Percentiles rank a stretch among this genome's conserved stretches.
phyloP scores from a whole-genome alignment of 92 coral and sea anemone species.

The Umimayanthus chanpuru region DNA sequence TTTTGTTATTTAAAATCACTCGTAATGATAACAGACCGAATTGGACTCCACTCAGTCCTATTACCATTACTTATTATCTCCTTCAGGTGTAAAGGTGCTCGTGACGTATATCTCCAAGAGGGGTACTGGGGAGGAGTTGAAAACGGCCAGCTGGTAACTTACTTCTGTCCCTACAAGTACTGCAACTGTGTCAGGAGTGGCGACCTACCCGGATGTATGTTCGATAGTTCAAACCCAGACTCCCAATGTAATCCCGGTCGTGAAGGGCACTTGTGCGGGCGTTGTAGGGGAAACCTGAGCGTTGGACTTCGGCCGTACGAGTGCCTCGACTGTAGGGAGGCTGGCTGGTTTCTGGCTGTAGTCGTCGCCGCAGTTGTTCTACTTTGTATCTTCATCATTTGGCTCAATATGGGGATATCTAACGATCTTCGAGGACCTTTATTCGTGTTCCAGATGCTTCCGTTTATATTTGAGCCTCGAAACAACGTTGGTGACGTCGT shows the following conservation, averaged over 20 bases:
- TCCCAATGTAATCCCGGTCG: slow-evolving; percentile 76
- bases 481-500: slow-evolving; percentile 66
- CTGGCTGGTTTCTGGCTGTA: slow-evolving; percentile 67
- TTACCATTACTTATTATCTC: too few species aligned
- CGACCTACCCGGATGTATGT: slow-evolving; percentile 72
- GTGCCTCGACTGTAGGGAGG: slow-evolving; percentile 61
- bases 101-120: slow-evolving; percentile 72
- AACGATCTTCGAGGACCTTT: slow-evolving; percentile 96
- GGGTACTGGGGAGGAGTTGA: slow-evolving; percentile 93
- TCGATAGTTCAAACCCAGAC: slow-evolving; percentile 62
- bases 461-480: slow-evolving; percentile 77
- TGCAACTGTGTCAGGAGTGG: slow-evolving; percentile 64
- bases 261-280: slow-evolving; percentile 81
- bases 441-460: slow-evolving; percentile 93
- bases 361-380: slow-evolving; percentile 59
- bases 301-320: slow-evolving; percentile 72
- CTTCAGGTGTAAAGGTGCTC: slow-evolving; percentile 67
- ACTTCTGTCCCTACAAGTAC: slow-evolving; percentile 83
- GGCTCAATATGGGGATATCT: slow-evolving; percentile 88
- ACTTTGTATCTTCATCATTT: slow-evolving; percentile 70
- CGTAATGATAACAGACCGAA: too few species aligned
- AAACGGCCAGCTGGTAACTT: slow-evolving; percentile 71
- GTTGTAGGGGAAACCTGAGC: slow-evolving; percentile 66
- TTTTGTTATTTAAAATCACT: too few species aligned
- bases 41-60: too few species aligned